These are phyloP conservation scores for Mamestra configurata DNA, from an alignment of 1,140 invertebrate species.

Conservation along the genomic window DNA sequence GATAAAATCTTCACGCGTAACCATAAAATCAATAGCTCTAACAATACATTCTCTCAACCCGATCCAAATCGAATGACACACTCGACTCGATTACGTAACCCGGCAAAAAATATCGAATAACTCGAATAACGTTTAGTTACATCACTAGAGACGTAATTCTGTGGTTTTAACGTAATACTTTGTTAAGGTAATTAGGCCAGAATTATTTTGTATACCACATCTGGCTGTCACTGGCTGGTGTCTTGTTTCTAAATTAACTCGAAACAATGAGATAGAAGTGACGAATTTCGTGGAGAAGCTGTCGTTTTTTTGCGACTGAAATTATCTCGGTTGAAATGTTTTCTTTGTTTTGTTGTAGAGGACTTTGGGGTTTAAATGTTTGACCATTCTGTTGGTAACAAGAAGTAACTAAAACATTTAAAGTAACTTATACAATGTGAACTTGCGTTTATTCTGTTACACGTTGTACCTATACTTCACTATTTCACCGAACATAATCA, in stretches of 20 bases:
- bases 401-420: too few relatives aligned
- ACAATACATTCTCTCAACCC: conserved; percentile 7
- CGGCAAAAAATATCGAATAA: conserved; percentile 30
- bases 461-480: too few relatives aligned
- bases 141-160: conserved; percentile 27
- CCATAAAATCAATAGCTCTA: not conserved
- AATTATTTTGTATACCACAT: conserved; percentile 23
- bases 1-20: not conserved
- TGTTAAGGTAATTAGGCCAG: conserved; percentile 24
- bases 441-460: too few relatives aligned
- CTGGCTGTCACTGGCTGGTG: not conserved
- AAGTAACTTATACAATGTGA: too few relatives aligned
- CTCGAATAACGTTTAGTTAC: conserved; percentile 23
- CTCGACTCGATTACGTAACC: conserved; percentile 26
- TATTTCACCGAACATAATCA: too few relatives aligned
- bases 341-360: too few relatives aligned
- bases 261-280: not conserved
- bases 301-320: too few relatives aligned
- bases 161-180: conserved; percentile 30
- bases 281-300: not conserved
- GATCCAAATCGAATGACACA: conserved; percentile 17
- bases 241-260: not conserved
- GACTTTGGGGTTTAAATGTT: too few relatives aligned
- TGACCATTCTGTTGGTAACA: too few relatives aligned
- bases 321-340: too few relatives aligned